These are phyloP conservation scores for Trichoplusia ni DNA, from an alignment of 1,140 invertebrate genomes.

Conservation along the genomic window DNA sequence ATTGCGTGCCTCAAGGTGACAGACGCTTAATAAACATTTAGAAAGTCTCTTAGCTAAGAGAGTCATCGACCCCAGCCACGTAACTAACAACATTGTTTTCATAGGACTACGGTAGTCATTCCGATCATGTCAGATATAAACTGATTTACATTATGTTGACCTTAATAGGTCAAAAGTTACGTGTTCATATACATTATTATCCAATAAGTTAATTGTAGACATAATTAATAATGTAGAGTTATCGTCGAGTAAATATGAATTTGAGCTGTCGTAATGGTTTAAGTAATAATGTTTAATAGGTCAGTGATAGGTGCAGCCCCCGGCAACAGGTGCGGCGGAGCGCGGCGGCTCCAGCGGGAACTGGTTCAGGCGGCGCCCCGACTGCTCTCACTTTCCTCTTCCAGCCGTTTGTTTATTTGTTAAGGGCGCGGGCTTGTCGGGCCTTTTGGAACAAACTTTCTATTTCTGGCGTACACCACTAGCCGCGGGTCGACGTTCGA, in stretches of 20 bases:
- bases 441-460: slow-evolving; percentile 75
- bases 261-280: slow-evolving; percentile 49
- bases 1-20: slow-evolving; percentile 71
- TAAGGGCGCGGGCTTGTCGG: slow-evolving; percentile 61
- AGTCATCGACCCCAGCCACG: slow-evolving; percentile 61
- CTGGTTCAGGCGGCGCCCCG: slow-evolving; percentile 62
- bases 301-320: slow-evolving; percentile 58
- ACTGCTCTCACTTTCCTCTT: slow-evolving; percentile 73
- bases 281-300: slow-evolving; percentile 66
- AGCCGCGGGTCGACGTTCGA: slow-evolving; percentile 67
- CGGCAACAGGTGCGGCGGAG: slow-evolving; percentile 43
- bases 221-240: slow-evolving; percentile 37
- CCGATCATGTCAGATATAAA: background rate
- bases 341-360: slow-evolving; percentile 43
- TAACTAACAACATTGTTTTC: slow-evolving; percentile 18
- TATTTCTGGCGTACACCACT: slow-evolving; percentile 73
- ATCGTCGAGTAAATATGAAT: slow-evolving; percentile 26
- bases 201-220: slow-evolving; percentile 37
- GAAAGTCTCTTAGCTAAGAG: slow-evolving; percentile 67
- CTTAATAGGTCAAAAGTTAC: slow-evolving; percentile 11
- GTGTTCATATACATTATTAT: slow-evolving; percentile 17
- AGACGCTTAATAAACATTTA: slow-evolving; percentile 77
- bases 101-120: background rate
- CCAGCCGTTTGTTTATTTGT: slow-evolving; percentile 73
- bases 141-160: background rate